Conservation (phyloP, 2,888 invertebrate species). For the Argyresthia albistria region DNA sequence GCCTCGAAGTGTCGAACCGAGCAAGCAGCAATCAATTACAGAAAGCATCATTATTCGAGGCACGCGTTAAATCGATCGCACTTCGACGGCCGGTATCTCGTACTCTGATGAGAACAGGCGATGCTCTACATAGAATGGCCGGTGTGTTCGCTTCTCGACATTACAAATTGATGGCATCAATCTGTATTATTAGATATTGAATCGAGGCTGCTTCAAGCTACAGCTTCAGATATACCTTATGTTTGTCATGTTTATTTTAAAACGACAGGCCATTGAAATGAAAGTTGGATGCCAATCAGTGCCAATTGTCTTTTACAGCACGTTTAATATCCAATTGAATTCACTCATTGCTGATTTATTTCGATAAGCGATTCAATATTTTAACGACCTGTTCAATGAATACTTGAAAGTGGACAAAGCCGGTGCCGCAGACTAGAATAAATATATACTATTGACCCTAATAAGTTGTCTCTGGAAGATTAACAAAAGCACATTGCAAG, state of each 20-base stretch:
- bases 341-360: slow-evolving; percentile 3
- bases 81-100: not conserved
- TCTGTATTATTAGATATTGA: not conserved
- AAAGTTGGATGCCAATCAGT: not conserved
- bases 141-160: not conserved
- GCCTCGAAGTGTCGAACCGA: not conserved
- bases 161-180: not conserved
- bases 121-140: not conserved
- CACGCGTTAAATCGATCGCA: slow-evolving; percentile 8
- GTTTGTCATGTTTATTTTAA: not conserved
- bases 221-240: not conserved
- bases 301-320: not conserved
- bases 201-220: not conserved
- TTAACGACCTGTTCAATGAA: not conserved
- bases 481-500: not conserved
- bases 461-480: not conserved
- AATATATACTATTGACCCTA: not conserved
- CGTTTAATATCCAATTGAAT: slow-evolving; percentile 12
- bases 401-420: too few relatives aligned
- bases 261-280: not conserved
- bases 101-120: slow-evolving; percentile 5
- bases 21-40: not conserved
- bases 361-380: not conserved
- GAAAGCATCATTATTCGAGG: slow-evolving; percentile 1
- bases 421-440: not conserved